Evolutionary conservation across 2,797 vertebrate genomes (phyloP), one percentile per base, ranked within the genome.

Genomic region (Enteromius afrohamiltoni): DNA sequence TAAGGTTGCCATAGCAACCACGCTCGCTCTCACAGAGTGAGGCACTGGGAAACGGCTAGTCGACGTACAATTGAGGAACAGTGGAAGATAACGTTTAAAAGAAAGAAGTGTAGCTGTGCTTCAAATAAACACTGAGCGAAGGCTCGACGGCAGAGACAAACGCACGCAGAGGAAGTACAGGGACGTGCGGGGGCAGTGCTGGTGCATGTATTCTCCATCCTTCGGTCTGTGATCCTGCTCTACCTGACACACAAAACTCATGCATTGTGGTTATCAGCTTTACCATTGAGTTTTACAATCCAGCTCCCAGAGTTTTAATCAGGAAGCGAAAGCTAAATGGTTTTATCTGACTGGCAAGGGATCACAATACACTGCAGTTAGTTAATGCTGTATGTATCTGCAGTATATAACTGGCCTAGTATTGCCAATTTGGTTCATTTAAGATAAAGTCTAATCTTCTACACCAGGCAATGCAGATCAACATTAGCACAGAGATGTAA

Each of bases 1-100:
- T 47, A 34, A 71, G 65, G 83, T 77, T 86, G 77, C 77, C 86
- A 85, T 13, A 82, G 89, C 82, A 86, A 89, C 73, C 77, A 68
- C 49, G 26, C 37, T 82, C 14, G 14, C 77, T 74, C 60, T 86
- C 53, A 37, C 42, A 21, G 81, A 76, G 37, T 34, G 37, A 42
- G 53, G 53, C 79, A 69, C 51, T 45, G 47, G 81, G 79, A 83
- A 60, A 60, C 17, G 13, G 51, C 67, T 31, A 40, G 68, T 47
- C 5, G 6, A 71, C 16, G 6, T 40, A 55, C n/a, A 58, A 80
- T 19, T 70, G 64, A 79, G 49, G n/a, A 53, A 69, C 64, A 79
- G 51, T 69, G 74, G 74, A 77, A 42, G 37, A 29, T 13, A 3
- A 60, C n/a, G 2, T 60, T 77, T 60, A 60, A 55, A 60, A 60